phyloP scores from a whole-genome alignment of 2,113 vertebrate species.

The Tetrax tetrax region DNA sequence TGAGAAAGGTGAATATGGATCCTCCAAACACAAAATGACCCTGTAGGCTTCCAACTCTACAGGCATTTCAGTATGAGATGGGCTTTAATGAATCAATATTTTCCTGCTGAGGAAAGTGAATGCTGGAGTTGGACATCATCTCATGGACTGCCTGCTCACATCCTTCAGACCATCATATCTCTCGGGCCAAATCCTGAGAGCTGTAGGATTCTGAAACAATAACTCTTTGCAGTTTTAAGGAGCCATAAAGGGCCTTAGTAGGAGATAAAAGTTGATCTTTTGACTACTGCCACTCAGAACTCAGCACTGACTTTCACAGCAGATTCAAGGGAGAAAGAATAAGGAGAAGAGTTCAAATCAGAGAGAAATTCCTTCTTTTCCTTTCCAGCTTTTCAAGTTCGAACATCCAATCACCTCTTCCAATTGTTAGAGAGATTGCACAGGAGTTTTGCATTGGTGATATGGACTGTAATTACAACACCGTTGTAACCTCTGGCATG shows the following conservation, averaged over 20 bases:
- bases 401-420: neutral
- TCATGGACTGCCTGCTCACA: neutral
- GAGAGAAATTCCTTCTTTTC: neutral
- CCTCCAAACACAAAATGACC: neutral
- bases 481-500: too few species aligned
- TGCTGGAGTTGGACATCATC: fast-evolving
- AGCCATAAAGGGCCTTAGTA: neutral
- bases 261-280: neutral
- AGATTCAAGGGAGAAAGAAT: neutral
- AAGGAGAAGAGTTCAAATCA: neutral
- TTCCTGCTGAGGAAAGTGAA: neutral
- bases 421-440: neutral
- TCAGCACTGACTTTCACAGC: neutral
- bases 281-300: neutral
- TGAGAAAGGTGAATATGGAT: neutral
- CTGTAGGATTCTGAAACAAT: neutral
- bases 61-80: neutral
- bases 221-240: neutral
- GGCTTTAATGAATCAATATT: neutral
- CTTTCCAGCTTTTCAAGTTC: neutral
- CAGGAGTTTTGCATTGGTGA: neutral
- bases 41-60: neutral
- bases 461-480: neutral
- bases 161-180: neutral
- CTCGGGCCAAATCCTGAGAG: neutral